Evolutionary conservation across 1,140 invertebrate genomes (phyloP).

Genomic region (Steinernema feltiae): DNA sequence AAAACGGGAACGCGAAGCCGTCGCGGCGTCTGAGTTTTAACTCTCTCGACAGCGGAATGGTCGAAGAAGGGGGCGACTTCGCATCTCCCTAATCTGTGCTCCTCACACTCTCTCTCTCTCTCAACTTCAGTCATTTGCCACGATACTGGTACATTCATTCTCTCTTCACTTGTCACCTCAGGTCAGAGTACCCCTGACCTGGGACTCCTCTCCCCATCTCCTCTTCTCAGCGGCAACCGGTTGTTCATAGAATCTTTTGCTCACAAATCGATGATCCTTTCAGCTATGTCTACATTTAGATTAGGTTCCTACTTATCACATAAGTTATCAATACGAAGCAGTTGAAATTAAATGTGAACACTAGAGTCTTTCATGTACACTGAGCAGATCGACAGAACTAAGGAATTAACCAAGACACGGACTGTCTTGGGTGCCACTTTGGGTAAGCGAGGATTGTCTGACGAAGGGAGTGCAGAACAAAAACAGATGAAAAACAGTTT

Average conservation of each 20-base stretch:
- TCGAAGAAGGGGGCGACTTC: conserved; percentile 30
- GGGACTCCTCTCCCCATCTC: neutral
- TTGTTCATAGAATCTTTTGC: conserved; percentile 11
- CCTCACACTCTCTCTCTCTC: neutral
- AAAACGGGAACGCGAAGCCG: conserved; percentile 13
- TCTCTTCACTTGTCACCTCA: neutral
- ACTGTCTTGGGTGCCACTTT: no score
- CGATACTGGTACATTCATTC: neutral
- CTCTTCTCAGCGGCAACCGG: conserved; percentile 8
- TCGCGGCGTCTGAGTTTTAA: conserved; percentile 41
- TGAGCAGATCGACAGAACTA: no score
- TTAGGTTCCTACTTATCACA: conserved; percentile 5
- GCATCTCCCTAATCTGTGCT: neutral
- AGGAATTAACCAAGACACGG: no score
- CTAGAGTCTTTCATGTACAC: neutral
- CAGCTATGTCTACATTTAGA: neutral
- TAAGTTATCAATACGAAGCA: neutral
- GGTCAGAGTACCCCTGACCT: neutral
- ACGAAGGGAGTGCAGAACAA: no score
- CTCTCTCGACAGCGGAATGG: conserved; percentile 41
- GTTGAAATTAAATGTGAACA: neutral
- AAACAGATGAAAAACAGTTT: no score
- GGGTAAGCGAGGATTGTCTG: no score
- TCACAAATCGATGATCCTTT: neutral
- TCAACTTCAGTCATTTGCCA: neutral